Evolutionary conservation across 2,888 invertebrate species (phyloP).

Genomic region (Hydrotaea cyrtoneurina): DNA sequence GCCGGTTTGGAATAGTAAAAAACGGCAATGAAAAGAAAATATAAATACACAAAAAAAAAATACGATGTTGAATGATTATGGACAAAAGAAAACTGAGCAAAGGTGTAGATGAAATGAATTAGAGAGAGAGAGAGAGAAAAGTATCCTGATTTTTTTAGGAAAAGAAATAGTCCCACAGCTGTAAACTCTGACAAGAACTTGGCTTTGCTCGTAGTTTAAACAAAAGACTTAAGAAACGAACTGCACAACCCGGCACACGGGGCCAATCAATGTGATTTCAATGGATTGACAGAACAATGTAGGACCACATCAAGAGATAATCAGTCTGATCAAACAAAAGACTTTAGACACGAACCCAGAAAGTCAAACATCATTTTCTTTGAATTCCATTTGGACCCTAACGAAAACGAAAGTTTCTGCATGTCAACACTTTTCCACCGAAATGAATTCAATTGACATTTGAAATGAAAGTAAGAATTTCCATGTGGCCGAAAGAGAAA

Average conservation of each 20-base stretch:
- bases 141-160: no score
- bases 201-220: not conserved
- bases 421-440: not conserved
- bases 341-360: not conserved
- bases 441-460: not conserved
- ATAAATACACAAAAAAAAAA: not conserved
- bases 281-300: not conserved
- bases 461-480: constrained; percentile 30
- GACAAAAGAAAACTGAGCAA: no score
- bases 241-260: not conserved
- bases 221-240: not conserved
- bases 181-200: no score
- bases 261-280: not conserved
- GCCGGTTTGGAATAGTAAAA: not conserved
- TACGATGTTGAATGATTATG: not conserved
- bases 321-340: not conserved
- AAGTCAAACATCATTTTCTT: not conserved
- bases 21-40: constrained; percentile 5
- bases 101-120: no score
- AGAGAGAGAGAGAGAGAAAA: no score
- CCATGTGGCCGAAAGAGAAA: constrained; percentile 3
- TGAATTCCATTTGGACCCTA: not conserved
- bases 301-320: not conserved
- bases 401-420: not conserved
- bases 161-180: no score